phyloP scores from a whole-genome alignment of 2,888 invertebrate genomes.

The Bombylius discolor region DNA sequence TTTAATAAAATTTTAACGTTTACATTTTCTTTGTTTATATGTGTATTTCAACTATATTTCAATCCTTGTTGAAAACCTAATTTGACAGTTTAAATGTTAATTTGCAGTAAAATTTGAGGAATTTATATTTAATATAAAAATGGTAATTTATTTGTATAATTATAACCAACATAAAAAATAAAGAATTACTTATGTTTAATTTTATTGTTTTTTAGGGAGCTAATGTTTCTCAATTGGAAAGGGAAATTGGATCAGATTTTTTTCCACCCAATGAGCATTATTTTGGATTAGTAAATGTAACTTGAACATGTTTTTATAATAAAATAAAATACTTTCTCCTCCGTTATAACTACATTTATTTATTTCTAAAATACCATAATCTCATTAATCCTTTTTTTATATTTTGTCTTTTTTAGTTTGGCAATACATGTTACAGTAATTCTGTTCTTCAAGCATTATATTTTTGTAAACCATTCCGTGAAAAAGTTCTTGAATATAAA shows the following conservation, averaged over 20 bases:
- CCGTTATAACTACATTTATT: too few relatives aligned
- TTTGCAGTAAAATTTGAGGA: too few relatives aligned
- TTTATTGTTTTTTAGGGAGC: constrained; percentile 53
- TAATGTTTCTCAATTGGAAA: constrained; percentile 97
- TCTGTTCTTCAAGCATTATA: constrained; percentile 98
- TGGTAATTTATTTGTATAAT: too few relatives aligned
- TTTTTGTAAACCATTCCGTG: constrained; percentile 98
- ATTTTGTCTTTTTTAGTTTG: constrained; percentile 59
- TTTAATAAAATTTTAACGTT: too few relatives aligned
- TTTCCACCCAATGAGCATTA: constrained; percentile 98
- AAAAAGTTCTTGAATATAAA: constrained; percentile 96
- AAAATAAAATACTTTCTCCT: not conserved
- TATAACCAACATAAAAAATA: too few relatives aligned
- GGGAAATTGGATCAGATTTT: constrained; percentile 97
- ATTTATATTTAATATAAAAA: too few relatives aligned
- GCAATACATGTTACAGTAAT: constrained; percentile 99
- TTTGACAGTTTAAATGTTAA: too few relatives aligned
- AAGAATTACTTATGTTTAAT: not conserved
- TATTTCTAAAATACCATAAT: too few relatives aligned
- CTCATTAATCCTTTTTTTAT: too few relatives aligned
- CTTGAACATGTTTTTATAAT: constrained; percentile 30
- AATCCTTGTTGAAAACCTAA: too few relatives aligned
- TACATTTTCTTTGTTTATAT: too few relatives aligned
- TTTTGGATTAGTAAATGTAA: constrained; percentile 98
- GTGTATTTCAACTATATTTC: too few relatives aligned